These are phyloP conservation scores for Alethe castanea DNA, from an alignment of 2,113 vertebrate species.

Conservation along the genomic window DNA sequence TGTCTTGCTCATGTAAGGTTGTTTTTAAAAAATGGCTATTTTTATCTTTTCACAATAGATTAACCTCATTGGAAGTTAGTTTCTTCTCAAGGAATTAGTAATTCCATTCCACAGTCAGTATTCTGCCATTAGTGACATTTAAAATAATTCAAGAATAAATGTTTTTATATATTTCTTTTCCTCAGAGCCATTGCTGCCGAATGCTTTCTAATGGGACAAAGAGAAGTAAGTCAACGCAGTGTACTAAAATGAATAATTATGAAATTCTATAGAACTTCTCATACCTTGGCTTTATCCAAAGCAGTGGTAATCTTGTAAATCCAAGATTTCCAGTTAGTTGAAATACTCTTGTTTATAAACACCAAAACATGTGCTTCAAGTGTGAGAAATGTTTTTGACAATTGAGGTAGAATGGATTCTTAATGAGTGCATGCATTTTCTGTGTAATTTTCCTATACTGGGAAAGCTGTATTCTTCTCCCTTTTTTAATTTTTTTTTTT, in stretches of 20 bases:
- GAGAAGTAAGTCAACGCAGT: constrained; percentile 85
- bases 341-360: not conserved
- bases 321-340: not conserved
- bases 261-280: not conserved
- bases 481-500: no score
- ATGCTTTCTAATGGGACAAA: constrained; percentile 84
- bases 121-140: constrained; percentile 66
- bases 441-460: not conserved
- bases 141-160: constrained; percentile 70
- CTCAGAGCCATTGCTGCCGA: constrained; percentile 92
- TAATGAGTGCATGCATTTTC: not conserved
- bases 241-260: not conserved
- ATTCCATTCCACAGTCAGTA: constrained; percentile 74
- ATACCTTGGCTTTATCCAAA: not conserved
- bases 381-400: not conserved
- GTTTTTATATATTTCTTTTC: constrained; percentile 76
- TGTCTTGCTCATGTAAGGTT: constrained; percentile 74
- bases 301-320: not conserved
- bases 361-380: not conserved
- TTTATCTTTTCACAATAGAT: constrained; percentile 75
- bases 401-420: not conserved
- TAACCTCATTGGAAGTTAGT: constrained; percentile 75
- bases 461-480: not conserved
- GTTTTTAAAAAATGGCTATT: constrained; percentile 77
- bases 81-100: constrained; percentile 74